A percentile compares a stretch with the other conserved stretches of the same genome.
phyloP scores from a whole-genome alignment of 2,888 invertebrate species.

The Galeopsomyia nigrocyanea region DNA sequence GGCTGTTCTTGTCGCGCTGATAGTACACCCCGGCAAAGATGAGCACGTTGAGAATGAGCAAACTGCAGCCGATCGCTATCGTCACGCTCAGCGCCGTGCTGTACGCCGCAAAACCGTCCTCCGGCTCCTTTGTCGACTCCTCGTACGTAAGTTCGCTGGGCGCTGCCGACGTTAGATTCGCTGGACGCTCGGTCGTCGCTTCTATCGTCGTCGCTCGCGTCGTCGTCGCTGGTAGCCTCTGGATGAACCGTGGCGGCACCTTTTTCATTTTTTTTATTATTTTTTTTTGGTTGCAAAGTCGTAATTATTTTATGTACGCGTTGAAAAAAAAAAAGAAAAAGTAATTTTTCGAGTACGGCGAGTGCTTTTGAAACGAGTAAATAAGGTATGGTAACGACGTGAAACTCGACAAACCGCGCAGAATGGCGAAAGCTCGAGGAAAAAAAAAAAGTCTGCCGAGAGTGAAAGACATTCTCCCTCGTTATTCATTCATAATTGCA shows the following conservation, averaged over 20 bases:
- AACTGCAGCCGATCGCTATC: conserved; percentile 93
- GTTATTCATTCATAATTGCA: no score
- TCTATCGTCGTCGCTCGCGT: conserved; percentile 61
- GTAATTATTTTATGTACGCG: no score
- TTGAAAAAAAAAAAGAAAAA: neutral
- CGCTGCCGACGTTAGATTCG: conserved; percentile 56
- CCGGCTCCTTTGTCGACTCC: conserved; percentile 70
- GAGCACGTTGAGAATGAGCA: conserved; percentile 91
- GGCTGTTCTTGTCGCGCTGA: conserved; percentile 86
- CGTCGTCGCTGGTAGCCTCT: conserved; percentile 64
- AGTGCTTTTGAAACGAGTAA: no score
- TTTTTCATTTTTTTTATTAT: neutral
- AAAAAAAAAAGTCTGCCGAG: no score
- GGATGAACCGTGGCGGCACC: conserved; percentile 66
- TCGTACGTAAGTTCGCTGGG: conserved; percentile 63
- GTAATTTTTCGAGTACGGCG: no score
- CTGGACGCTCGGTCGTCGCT: conserved; percentile 57
- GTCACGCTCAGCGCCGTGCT: conserved; percentile 93
- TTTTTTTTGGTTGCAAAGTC: no score
- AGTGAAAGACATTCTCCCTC: no score
- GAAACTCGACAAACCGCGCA: no score
- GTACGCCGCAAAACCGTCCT: conserved; percentile 91
- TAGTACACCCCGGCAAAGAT: conserved; percentile 97
- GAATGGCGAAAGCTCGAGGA: no score
- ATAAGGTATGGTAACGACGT: no score